Evolutionary conservation across 2,797 vertebrate species (phyloP), one percentile per base, ranked within the genome.

Genomic region (Synanceia verrucosa): DNA sequence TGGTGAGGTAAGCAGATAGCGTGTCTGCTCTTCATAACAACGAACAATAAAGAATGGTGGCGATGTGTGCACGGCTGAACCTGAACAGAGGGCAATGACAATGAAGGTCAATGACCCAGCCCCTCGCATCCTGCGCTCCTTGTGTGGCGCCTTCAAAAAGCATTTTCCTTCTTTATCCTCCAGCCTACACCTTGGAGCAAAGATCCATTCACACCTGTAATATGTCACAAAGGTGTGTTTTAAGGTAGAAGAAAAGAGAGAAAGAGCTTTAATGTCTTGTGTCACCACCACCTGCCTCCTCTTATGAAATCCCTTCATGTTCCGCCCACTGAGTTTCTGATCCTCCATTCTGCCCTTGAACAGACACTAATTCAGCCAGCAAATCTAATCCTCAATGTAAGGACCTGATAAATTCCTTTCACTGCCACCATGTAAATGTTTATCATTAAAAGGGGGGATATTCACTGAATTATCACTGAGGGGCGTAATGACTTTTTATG

Each of bases 241-340:
- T 57, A 48, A 82, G 31, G 83, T 28, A 44, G 66, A 53, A 43
- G 28, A 51, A 29, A 1, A 33, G 65, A 52, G 52, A 60, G 62
- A 65, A 58, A 65, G 61, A 58, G 89, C 86, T 88, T 91, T 87
- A 86, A 90, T 85, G 86, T 89, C 83, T 86, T 79, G 85, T 93
- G 90, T 92, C 91, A 91, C 88, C 87, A 86, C 85, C 91, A 92
- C 89, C 91, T 93, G 91, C 88, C 81, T 89, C 88, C 79, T 87
- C 90, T 91, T 91, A 78, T 90, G 85, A 91, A 90, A 87, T 89
- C 84, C 87, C 83, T 86, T 87, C 85, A 87, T 85, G 81, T 89
- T 87, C 88, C 88, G 88, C 87, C 90, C 89, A 87, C 90, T 76
- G 88, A 79, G 76, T 86, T 86, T 88, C 85, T 86, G 74, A 86